Conservation (phyloP, 2,113 vertebrate species). For the Meriones unguiculatus region DNA sequence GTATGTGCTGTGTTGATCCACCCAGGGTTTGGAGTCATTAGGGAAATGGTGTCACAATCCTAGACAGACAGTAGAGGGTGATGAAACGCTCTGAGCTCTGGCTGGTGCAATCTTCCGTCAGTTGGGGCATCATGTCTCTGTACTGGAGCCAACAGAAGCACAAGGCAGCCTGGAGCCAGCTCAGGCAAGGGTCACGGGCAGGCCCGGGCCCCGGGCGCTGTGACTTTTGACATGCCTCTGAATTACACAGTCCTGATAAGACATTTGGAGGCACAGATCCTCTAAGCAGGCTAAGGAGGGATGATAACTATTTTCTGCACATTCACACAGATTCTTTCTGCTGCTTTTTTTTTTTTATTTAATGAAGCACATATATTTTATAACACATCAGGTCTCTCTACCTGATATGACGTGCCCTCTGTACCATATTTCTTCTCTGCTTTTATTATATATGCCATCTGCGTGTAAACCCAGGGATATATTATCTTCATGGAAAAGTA, state of each 20-base stretch:
- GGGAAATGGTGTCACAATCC: conserved; percentile 6
- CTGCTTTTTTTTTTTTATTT: not conserved
- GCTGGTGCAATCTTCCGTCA: conserved; percentile 28
- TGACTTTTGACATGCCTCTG: not conserved
- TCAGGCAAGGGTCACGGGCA: not conserved
- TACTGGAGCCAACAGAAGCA: not conserved
- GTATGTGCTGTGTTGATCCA: not conserved
- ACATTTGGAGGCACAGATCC: not conserved
- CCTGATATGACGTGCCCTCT: not conserved
- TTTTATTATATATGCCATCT: not conserved
- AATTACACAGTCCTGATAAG: not conserved
- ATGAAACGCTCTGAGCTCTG: conserved; percentile 10
- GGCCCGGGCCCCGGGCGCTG: not conserved
- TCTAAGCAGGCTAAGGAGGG: not conserved
- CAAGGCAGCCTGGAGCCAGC: not conserved
- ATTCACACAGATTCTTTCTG: not conserved
- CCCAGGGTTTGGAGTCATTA: not conserved
- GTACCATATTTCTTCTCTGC: not conserved
- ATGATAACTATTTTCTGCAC: not conserved
- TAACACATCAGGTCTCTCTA: not conserved
- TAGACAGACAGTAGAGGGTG: conserved; percentile 31
- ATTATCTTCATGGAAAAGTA: conserved; percentile 1
- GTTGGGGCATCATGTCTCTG: not conserved
- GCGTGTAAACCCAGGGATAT: conserved; percentile 5
- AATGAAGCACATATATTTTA: not conserved